phyloP scores from a whole-genome alignment of 2,888 invertebrate genomes.

The Marasmarcha lunaedactyla region DNA sequence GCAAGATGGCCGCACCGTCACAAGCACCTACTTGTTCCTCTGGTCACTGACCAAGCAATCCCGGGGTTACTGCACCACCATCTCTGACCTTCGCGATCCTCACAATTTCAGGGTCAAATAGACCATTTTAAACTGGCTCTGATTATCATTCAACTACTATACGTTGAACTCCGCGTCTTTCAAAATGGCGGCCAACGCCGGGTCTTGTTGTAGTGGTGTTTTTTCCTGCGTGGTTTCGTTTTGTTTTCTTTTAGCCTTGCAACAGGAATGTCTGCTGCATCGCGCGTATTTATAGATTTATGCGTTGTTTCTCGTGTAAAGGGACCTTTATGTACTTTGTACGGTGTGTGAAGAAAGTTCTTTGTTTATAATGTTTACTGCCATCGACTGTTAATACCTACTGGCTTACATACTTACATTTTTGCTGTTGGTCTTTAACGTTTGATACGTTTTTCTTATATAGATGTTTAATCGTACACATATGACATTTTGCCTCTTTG shows the following conservation, averaged over 20 bases:
- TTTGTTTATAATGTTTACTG: no score
- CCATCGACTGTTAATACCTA: no score
- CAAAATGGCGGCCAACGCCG: neutral
- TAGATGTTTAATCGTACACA: no score
- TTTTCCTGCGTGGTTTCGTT: constrained; percentile 62
- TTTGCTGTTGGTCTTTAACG: no score
- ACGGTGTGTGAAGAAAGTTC: no score
- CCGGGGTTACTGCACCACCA: constrained; percentile 62
- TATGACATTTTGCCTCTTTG: no score
- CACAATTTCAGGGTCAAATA: constrained; percentile 9
- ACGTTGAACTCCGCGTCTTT: neutral
- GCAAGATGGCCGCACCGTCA: no score
- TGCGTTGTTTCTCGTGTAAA: neutral
- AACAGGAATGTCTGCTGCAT: constrained; percentile 50
- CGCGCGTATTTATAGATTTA: constrained; percentile 40
- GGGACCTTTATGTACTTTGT: neutral
- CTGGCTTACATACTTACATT: no score
- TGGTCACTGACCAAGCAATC: constrained; percentile 67
- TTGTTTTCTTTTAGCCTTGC: constrained; percentile 60
- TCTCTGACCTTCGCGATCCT: constrained; percentile 22
- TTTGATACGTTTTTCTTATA: no score
- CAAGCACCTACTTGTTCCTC: constrained; percentile 16
- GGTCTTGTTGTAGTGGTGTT: constrained; percentile 37
- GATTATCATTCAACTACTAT: neutral
- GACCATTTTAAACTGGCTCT: constrained; percentile 1